phyloP scores from a whole-genome alignment of 2,888 invertebrate genomes.

The Pristionchus mayeri region DNA sequence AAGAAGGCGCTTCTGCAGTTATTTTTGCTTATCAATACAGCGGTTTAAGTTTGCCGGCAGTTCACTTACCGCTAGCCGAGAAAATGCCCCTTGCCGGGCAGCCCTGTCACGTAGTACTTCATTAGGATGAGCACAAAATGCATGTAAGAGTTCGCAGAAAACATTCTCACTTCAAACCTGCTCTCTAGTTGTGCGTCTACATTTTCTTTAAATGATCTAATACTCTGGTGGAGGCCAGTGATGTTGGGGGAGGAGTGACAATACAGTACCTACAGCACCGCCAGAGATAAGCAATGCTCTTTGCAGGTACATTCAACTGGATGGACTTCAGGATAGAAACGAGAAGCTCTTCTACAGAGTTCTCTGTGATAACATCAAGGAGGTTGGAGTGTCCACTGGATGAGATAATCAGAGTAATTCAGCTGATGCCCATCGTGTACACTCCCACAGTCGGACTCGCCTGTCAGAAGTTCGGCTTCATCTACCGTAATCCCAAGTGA shows the following conservation, averaged over 20 bases:
- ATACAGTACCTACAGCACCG: constrained; percentile 30
- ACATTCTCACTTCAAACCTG: too few species aligned
- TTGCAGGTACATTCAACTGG: constrained; percentile 95
- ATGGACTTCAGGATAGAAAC: constrained; percentile 92
- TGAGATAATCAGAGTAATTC: constrained; percentile 67
- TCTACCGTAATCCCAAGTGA: constrained; percentile 86
- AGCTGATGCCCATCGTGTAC: constrained; percentile 98
- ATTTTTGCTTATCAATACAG: too few species aligned
- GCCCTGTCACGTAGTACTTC: too few species aligned
- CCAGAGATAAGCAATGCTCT: too few species aligned
- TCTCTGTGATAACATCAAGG: constrained; percentile 87
- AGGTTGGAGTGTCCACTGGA: background rate
- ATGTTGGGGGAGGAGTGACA: background rate
- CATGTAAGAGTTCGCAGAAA: too few species aligned
- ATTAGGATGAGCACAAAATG: too few species aligned
- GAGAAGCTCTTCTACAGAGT: constrained; percentile 95
- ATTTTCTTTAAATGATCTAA: too few species aligned
- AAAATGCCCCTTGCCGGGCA: too few species aligned
- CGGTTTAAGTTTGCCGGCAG: too few species aligned
- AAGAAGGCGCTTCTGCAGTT: too few species aligned
- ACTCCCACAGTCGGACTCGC: constrained; percentile 98
- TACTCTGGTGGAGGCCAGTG: too few species aligned
- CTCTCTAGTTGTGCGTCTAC: background rate
- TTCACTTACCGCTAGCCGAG: too few species aligned
- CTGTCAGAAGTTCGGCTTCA: constrained; percentile 95